These are phyloP conservation scores for Augochlora pura DNA, from an alignment of 1,140 invertebrate species.

Conservation along the genomic window DNA sequence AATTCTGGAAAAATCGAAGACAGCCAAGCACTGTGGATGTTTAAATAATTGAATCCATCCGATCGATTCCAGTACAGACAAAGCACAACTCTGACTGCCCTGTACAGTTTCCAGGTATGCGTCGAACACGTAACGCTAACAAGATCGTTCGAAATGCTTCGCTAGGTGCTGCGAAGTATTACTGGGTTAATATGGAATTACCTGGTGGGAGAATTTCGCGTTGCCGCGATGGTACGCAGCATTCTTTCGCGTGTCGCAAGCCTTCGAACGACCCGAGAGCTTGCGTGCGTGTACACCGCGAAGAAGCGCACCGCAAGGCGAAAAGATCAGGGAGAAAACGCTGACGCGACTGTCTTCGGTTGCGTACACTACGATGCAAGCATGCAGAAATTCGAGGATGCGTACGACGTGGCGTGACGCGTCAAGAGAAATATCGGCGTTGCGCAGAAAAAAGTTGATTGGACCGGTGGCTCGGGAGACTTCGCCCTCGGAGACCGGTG, in stretches of 20 bases:
- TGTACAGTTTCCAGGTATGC: neutral
- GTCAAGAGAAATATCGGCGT: neutral
- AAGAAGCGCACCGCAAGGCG: slow-evolving; percentile 12
- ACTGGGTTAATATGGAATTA: slow-evolving; percentile 48
- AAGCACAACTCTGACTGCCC: too few relatives aligned
- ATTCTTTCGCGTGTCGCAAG: slow-evolving; percentile 52
- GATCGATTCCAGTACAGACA: too few relatives aligned
- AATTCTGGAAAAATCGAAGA: too few relatives aligned
- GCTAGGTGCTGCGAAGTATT: neutral
- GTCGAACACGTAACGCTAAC: neutral
- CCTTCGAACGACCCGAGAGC: neutral
- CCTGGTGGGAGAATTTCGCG: neutral
- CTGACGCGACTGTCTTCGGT: slow-evolving; percentile 10
- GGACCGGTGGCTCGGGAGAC: neutral
- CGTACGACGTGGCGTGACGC: slow-evolving; percentile 13
- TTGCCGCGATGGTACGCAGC: slow-evolving; percentile 7
- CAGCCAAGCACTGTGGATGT: too few relatives aligned
- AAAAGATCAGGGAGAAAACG: neutral
- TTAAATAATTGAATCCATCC: too few relatives aligned
- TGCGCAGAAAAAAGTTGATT: neutral
- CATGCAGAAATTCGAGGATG: slow-evolving; percentile 35
- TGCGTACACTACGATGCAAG: slow-evolving; percentile 6
- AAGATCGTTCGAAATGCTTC: slow-evolving; percentile 35
- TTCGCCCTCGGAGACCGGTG: neutral
- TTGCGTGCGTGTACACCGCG: slow-evolving; percentile 11